These are phyloP conservation scores for Salvelinus namaycush DNA, from an alignment of 2,113 vertebrate genomes.

Conservation along the genomic window DNA sequence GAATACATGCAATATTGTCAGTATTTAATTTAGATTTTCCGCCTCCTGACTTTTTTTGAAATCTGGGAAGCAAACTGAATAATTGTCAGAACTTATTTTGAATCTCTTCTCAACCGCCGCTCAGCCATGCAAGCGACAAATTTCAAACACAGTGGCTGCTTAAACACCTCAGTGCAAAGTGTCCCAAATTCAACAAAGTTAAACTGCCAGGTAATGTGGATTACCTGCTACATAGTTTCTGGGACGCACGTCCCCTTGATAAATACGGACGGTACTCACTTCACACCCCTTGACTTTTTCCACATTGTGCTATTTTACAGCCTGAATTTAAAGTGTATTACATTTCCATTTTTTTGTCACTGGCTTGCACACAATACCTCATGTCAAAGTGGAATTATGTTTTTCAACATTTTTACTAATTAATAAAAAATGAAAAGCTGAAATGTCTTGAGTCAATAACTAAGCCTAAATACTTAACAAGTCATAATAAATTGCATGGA, in stretches of 20 bases:
- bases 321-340: no score
- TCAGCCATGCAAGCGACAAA: background rate
- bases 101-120: background rate
- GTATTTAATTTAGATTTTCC: background rate
- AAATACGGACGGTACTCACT: background rate
- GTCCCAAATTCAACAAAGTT: background rate
- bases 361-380: no score
- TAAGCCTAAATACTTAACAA: no score
- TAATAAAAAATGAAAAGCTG: no score
- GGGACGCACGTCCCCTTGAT: no score
- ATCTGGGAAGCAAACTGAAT: background rate
- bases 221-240: background rate
- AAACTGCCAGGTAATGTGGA: background rate
- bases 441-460: no score
- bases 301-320: no score
- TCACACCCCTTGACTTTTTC: background rate
- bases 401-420: no score
- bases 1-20: conserved; percentile 4
- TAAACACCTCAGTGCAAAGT: background rate
- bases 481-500: no score
- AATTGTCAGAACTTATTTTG: background rate
- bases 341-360: no score
- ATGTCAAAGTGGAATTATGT: no score
- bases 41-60: background rate
- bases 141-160: background rate